Percentiles rank a stretch among this genome's conserved stretches.
phyloP scores from a whole-genome alignment of 2,797 vertebrate species.

The Acanthurus lineatus region DNA sequence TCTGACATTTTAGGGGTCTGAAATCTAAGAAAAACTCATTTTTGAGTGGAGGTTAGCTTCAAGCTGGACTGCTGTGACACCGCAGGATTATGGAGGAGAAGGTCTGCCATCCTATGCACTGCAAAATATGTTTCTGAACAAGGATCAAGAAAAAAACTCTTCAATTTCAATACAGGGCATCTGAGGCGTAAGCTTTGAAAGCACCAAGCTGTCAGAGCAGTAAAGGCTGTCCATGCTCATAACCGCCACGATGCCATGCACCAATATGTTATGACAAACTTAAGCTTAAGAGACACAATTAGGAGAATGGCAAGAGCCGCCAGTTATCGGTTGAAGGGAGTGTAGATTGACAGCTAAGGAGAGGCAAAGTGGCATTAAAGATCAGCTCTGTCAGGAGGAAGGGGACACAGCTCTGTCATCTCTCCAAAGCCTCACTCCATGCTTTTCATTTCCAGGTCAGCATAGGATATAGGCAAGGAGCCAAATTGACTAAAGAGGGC shows the following conservation, averaged over 20 bases:
- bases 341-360: slow-evolving; percentile 75
- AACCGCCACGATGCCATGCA: slow-evolving; percentile 59
- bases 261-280: slow-evolving; percentile 75
- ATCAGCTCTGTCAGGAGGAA: slow-evolving; percentile 73
- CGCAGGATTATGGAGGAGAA: slow-evolving; percentile 21
- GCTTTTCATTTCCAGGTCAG: slow-evolving; percentile 76
- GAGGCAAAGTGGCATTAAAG: slow-evolving; percentile 70
- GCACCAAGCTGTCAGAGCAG: slow-evolving; percentile 67
- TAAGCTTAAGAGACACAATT: slow-evolving; percentile 78
- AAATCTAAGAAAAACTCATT: too few relatives aligned
- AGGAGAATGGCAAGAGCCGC: slow-evolving; percentile 64
- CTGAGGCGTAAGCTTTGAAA: slow-evolving; percentile 61
- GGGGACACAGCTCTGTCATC: slow-evolving; percentile 64
- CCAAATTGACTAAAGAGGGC: slow-evolving; percentile 65
- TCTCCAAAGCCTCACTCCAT: slow-evolving; percentile 58
- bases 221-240: slow-evolving; percentile 67
- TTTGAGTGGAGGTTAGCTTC: background rate
- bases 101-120: slow-evolving; percentile 35
- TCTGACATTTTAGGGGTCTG: too few relatives aligned
- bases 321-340: slow-evolving; percentile 62
- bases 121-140: slow-evolving; percentile 52
- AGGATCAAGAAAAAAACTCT: slow-evolving; percentile 34
- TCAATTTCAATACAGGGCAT: slow-evolving; percentile 52
- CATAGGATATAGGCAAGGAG: slow-evolving; percentile 61
- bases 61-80: slow-evolving; percentile 31